Evolutionary conservation across 1,140 invertebrate genomes (phyloP), one percentile per base, ranked within the genome.

Genomic region (Lordiphosa stackelbergi): DNA sequence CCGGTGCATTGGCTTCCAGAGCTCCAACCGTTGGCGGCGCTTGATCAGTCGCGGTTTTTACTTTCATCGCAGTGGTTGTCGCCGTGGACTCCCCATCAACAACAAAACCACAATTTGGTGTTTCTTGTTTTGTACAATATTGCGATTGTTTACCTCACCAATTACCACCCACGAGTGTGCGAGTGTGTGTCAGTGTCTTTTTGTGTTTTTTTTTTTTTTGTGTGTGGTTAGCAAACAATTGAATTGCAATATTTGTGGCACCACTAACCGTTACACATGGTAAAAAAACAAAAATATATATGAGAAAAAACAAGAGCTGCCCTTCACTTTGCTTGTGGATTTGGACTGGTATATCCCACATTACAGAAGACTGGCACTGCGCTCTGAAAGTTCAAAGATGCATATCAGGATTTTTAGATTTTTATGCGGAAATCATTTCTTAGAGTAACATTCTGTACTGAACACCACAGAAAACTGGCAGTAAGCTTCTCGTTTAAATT

Each of bases 31-130:
- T 46, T 55, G 40, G 60, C 52, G 77, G 72, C 64, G 79, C 79
- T 72, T 85, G 83, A 85, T 85, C 85, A 86, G 85, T 86, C 73
- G 79, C 79, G 79, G 81, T 83, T 86, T 86, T 86, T 85, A 86
- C 85, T 86, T 86, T 85, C 85, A 86, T 86, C 63, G 66, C 69
- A 69, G 62, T 85, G 79, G 85, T 85, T 75, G 66, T 71, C 60
- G 61, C 60, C 48, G 36, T 37, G 41, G 42, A 53, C 45, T 52
- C 38, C 38, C 28, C n/a, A 51, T 38, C 13, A 35, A 22, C 34
- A 28, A 35, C 35, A 54, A 34, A 34, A 7, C 13, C 43, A 56
- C 60, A 37, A 55, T 48, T 55, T 37, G 56, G 38, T 69, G 52
- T 45, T 53, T 69, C 42, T 71, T 41, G 53, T 58, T 51, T 55